Evolutionary conservation across 92 coral and sea anemone genomes (phyloP), one percentile per base, ranked within the genome.

Genomic region (Porites lobata): DNA sequence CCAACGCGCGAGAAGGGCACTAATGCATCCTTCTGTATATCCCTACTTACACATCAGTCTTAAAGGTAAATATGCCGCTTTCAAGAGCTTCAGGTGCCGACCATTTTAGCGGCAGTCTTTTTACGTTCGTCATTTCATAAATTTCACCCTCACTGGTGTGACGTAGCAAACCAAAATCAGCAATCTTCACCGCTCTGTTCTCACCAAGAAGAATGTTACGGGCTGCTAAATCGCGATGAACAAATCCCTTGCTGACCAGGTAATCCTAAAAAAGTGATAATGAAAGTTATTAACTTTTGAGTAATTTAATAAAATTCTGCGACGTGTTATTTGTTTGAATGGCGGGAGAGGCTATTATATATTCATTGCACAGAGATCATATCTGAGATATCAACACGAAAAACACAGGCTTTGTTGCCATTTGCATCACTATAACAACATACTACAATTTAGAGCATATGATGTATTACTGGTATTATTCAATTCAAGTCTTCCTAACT

Each of bases 201-300:
- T 81, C 76, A 32, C 85, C 85, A 24, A 81, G 65, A 69, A 81
- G 85, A 53, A 81, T 52, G 53, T 81, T 81, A 52, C 85, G 76
- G 62, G 85, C 85, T 51, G 85, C 85, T 20, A 81, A 70, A 57
- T 81, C 85, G 22, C 85, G 85, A 56, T 81, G 85, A 26, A 81
- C 76, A 68, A 81, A 69, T 69, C 76, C 85, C 53, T 26, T 67
- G 56, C 76, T 67, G 65, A 76, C 65, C 85, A 81, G 52, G 66
- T 66, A 80, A 20, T 26, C 75, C 85, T 80, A 43, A 12, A n/a
- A 57, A 14, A 72, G 20, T 56, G 11, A 56, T 10, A 56, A 10
- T 10, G 15, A 14, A 38, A 11, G 15, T 10, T 10, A 9, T 14
- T 10, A 10, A 38, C 47, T 38, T 38, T 38, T 38, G 5, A 56